Conservation (phyloP, 1,140 invertebrate genomes). For the Calycopis cecrops region DNA sequence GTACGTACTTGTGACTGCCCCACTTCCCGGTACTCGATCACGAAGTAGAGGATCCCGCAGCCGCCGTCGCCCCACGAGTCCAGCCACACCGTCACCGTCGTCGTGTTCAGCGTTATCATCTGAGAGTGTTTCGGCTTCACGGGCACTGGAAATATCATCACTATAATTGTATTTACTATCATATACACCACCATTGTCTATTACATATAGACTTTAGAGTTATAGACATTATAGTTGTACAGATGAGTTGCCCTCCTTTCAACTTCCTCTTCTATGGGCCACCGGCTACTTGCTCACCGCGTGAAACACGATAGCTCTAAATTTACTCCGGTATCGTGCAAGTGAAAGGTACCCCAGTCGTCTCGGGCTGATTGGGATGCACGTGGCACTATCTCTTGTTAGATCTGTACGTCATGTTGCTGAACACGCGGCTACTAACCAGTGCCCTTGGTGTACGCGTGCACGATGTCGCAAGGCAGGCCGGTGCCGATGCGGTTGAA, state of each 20-base stretch:
- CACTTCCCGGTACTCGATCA: conserved; percentile 85
- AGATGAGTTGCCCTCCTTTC: too few species aligned
- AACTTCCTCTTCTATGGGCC: too few species aligned
- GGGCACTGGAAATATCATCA: conserved; percentile 76
- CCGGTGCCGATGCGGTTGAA: conserved; percentile 93
- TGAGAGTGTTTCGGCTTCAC: conserved; percentile 88
- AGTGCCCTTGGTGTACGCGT: conserved; percentile 88
- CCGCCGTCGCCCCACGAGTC: conserved; percentile 92
- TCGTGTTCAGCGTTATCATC: conserved; percentile 91
- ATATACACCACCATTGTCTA: too few species aligned
- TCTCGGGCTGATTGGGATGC: too few species aligned
- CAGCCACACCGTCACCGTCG: conserved; percentile 91
- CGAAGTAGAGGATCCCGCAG: conserved; percentile 91
- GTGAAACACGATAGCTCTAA: too few species aligned
- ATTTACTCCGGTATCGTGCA: too few species aligned
- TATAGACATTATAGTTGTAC: neutral
- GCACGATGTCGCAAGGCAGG: conserved; percentile 89
- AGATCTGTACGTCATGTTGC: too few species aligned
- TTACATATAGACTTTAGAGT: neutral
- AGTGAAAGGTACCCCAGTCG: too few species aligned
- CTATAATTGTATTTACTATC: too few species aligned
- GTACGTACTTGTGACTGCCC: conserved; percentile 66
- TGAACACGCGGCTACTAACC: too few species aligned
- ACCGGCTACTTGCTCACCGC: too few species aligned
- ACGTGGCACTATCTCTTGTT: too few species aligned